These are phyloP conservation scores for Stenodera caucasica DNA, from an alignment of 2,888 invertebrate genomes.

Conservation along the genomic window DNA sequence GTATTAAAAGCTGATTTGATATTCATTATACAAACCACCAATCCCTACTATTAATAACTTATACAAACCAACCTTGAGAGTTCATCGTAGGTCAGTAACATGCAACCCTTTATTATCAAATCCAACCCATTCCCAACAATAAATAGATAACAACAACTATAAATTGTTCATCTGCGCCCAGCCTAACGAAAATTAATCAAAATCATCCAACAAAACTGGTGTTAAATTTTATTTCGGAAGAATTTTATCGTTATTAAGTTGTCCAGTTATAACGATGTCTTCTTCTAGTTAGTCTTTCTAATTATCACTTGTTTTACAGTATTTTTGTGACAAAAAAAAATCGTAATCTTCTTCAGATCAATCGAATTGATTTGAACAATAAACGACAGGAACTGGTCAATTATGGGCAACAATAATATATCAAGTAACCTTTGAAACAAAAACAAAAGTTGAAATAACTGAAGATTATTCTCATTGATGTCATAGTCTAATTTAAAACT, in stretches of 20 bases:
- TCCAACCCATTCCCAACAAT: too few species aligned
- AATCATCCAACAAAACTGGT: too few species aligned
- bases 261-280: not conserved
- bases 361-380: too few species aligned
- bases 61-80: constrained; percentile 44
- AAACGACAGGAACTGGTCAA: too few species aligned
- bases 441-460: too few species aligned
- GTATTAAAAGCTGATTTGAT: constrained; percentile 31
- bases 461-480: too few species aligned
- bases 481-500: too few species aligned
- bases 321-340: not conserved
- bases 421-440: too few species aligned
- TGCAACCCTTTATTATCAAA: constrained; percentile 6
- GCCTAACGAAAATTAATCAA: too few species aligned
- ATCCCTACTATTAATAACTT: constrained; percentile 37
- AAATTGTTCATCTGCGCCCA: too few species aligned
- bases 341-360: not conserved
- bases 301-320: not conserved
- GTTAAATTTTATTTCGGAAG: not conserved
- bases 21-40: constrained; percentile 35
- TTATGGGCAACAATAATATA: too few species aligned
- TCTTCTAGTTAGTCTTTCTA: not conserved
- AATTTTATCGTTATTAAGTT: not conserved
- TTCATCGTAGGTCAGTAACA: constrained; percentile 49
- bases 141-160: too few species aligned